Base-by-base conservation (phyloP, 2,888 invertebrate genomes). In the Pocota personata region DNA sequence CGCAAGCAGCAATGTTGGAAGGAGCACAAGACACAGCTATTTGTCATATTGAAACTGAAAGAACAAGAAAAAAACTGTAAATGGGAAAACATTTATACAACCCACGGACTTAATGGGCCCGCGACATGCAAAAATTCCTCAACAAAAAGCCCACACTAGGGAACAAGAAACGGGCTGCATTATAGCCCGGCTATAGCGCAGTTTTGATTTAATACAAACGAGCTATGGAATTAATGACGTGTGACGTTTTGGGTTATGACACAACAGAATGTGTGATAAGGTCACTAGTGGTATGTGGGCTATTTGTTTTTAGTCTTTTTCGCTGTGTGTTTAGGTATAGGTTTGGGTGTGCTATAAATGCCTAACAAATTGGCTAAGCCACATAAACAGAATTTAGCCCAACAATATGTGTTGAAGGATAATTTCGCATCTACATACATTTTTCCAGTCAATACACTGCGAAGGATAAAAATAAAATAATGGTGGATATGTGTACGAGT, bases 161-260 rank as follows among this genome's bases (percentile, higher is more conserved):
- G 19, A 21, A 3, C 12, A 24, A 37, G 60, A 32, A 27, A 30
- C 14, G 35, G 43, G 16, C 48, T 77, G 67, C 77, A 67, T 14
- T 55, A 14, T 14, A 14, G 12, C n/a, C 27, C 27, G n/a, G 62
- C 40, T 46, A 12, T 50, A 37, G 57, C 27, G 14, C 57, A 46
- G 16, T 80, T 75, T 76, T 62, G 73, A 75, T 73, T 79, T 50
- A 62, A 43, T 57, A 43, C 10, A 2, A 21, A 37, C 5, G 16
- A 37, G 8, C 12, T 62, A 32, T 12, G 37, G 79, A 57, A 67
- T 75, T 75, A 58, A 79, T 75, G 83, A 75, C 48, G 83, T 84
- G 79, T 79, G 79, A 69, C 69, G 64, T 57, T 79, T 69, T 75
- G 12, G 69, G 40, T 79, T 84, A 84, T 79, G 83, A 79, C 79